Conservation (phyloP, 2,888 invertebrate species). For the Agriotes lineatus region DNA sequence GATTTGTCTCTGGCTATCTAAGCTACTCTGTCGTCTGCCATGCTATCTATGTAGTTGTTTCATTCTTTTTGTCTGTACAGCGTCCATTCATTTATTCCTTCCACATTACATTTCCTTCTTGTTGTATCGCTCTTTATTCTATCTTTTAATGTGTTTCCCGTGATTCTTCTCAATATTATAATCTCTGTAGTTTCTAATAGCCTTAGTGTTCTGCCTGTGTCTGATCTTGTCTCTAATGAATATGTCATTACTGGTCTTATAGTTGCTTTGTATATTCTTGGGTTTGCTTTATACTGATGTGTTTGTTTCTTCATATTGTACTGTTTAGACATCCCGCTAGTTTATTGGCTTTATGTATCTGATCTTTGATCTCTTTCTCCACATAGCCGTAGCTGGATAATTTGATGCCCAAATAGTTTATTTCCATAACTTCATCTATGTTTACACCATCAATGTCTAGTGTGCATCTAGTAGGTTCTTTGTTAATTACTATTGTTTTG, state of each 20-base stretch:
- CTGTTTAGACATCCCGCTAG: not conserved
- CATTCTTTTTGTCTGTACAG: not conserved
- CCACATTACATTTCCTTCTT: slow-evolving; percentile 1
- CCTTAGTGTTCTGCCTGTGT: not conserved
- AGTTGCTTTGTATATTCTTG: not conserved
- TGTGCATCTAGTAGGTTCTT: not conserved
- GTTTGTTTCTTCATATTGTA: not conserved
- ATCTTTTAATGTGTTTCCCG: not conserved
- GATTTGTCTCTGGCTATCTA: not conserved
- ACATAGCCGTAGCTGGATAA: not conserved
- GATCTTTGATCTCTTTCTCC: not conserved
- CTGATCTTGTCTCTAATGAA: not conserved
- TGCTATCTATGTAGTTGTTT: not conserved
- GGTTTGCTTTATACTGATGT: not conserved
- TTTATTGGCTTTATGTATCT: slow-evolving; percentile 1
- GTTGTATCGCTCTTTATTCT: not conserved
- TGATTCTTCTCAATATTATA: not conserved
- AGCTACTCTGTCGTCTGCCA: not conserved
- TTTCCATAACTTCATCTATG: not conserved
- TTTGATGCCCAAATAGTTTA: not conserved
- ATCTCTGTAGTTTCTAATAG: not conserved
- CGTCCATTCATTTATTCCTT: not conserved
- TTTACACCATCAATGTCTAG: not conserved
- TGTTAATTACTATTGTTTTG: not conserved
- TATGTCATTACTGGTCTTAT: not conserved